Evolutionary conservation across 2,888 invertebrate species (phyloP), one percentile per base, ranked within the genome.

Genomic region (Eupithecia inturbata): DNA sequence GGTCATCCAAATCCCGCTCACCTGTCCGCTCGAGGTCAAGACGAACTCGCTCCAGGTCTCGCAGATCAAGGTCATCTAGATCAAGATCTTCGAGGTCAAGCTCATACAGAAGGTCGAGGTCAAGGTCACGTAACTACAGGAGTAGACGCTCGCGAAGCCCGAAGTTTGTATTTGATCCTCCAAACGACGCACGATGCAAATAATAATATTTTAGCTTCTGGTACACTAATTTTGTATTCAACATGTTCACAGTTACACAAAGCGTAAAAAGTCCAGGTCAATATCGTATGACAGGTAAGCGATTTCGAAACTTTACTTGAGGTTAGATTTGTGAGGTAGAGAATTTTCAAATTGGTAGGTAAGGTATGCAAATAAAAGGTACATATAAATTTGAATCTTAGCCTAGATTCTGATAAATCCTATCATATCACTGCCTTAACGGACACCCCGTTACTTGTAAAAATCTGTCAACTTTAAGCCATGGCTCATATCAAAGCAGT

Each of bases 201-300:
- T 70, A 26, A 4, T 14, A 41, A 36, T 66, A 39, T 66, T 62
- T 22, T 31, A 7, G 6, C 67, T 63, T 70, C 28, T 31, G 57
- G 72, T 67, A 81, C 78, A 72, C 72, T 81, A 78, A 84, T 84
- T 72, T 64, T 45, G 41, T 77, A 78, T 77, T 80, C 66, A 76
- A 82, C 82, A 83, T 82, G 89, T 89, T 87, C 84, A 89, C 83
- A 88, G 87, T 87, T 82, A 91, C 89, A 88, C 87, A 82, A 92
- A 91, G 85, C 92, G 87, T 89, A 90, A 90, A 87, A 89, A 87
- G 82, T 91, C 92, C 83, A 91, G 93, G 83, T 92, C 93, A 77
- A 87, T 89, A 84, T 92, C 93, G 0, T 89, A 81, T 78, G 93
- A 93, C 82, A 93, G 94, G 94, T 94, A 92, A 93, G 92, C 87